Conservation (phyloP, 2,797 vertebrate genomes). For the Periparus ater region DNA sequence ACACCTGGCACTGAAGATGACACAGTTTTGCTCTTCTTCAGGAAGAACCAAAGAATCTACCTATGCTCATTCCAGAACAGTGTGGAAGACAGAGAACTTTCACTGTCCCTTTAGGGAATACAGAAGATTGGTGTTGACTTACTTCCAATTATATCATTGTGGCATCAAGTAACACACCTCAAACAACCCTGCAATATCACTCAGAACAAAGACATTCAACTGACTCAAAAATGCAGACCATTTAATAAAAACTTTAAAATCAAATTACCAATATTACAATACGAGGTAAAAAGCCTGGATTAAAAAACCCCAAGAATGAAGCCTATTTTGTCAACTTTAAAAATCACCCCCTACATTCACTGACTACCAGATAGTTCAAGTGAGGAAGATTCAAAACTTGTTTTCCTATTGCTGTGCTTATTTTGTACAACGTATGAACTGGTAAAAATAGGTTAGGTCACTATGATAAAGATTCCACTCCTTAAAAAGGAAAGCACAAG, state of each 20-base stretch:
- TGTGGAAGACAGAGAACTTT: background rate
- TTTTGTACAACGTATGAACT: background rate
- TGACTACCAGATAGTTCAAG: background rate
- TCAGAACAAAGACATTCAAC: background rate
- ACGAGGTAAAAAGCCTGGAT: background rate
- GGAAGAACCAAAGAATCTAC: background rate
- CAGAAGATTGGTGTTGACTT: background rate
- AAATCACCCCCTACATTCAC: background rate
- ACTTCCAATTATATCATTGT: background rate
- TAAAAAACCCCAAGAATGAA: rapidly evolving
- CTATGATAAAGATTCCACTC: background rate
- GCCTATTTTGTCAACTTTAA: background rate
- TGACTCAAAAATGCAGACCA: background rate
- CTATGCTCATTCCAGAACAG: background rate
- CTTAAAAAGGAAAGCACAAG: background rate
- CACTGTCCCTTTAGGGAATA: background rate
- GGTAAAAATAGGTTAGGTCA: background rate
- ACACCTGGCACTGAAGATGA: background rate
- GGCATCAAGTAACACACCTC: background rate
- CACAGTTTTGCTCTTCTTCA: background rate
- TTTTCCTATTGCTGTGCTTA: background rate
- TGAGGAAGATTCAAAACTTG: background rate
- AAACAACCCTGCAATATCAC: background rate
- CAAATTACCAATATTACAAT: background rate
- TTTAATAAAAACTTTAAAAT: background rate